A percentile compares a stretch with the other conserved stretches of the same genome.
Conservation (phyloP, 2,113 vertebrate genomes). For the Rhodinocichla rosea region DNA sequence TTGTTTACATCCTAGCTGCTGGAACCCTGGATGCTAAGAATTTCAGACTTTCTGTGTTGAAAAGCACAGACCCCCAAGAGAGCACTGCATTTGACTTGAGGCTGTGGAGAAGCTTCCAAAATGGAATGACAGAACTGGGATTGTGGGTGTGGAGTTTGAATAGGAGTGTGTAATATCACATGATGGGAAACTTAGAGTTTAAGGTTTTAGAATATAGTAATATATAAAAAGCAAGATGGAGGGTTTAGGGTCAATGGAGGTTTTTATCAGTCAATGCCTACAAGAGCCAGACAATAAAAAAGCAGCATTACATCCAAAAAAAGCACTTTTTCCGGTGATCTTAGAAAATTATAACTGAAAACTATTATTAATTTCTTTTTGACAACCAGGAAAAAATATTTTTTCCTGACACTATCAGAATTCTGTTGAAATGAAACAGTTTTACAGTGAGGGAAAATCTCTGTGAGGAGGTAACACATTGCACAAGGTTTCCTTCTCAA, state of each 20-base stretch:
- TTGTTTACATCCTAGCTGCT: neutral
- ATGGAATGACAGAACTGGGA: neutral
- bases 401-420: neutral
- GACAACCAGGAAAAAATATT: neutral
- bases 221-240: neutral
- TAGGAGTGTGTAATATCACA: neutral
- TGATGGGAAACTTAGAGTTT: neutral
- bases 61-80: neutral
- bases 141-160: neutral
- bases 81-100: neutral
- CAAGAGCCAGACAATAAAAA: neutral
- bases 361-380: neutral
- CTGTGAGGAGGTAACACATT: accelerated
- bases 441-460: neutral
- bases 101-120: neutral
- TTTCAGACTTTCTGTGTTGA: neutral
- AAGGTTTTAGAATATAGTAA: neutral
- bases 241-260: neutral
- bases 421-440: neutral
- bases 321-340: neutral
- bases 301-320: neutral
- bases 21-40: neutral
- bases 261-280: neutral
- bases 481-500: neutral
- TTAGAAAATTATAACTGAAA: neutral